Evolutionary conservation across 1,140 invertebrate genomes (phyloP), one percentile per base, ranked within the genome.

Genomic region (Cecropterus lyciades): DNA sequence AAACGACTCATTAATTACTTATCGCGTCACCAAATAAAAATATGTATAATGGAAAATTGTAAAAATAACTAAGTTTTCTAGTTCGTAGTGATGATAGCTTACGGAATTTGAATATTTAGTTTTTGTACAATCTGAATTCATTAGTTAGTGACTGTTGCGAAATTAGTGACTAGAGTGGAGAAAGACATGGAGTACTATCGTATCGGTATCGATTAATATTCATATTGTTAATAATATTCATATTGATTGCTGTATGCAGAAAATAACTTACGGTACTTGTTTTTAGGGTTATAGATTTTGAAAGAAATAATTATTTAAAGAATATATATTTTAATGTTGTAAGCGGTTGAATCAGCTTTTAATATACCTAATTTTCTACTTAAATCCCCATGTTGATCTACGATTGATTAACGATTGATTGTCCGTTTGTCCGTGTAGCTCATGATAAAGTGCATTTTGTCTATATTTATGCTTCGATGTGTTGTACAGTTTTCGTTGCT

Each of bases 51-150:
- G 57, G 49, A 62, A 76, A 72, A 70, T 78, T 85, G 80, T 84
- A 85, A 72, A 84, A 88, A 85, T 85, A 83, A 79, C 75, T 90
- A 88, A 87, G 83, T 84, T 82, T 75, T 77, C 77, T 87, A 87
- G 81, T 64, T 27, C 14, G 75, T 90, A 89, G 85, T 70, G 62
- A 72, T 57, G 30, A 70, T 85, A 83, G 82, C 79, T 81, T 84
- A 88, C 69, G 75, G 67, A 75, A 72, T 84, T 82, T 68, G 72
- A 82, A 62, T 75, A 82, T 82, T 80, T 89, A 89, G 85, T 89
- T 91, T 91, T 91, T 91, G 83, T 91, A 91, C 88, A 83, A 88
- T 84, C 82, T 73, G 73, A 83, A 82, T 67, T 77, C 82, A 87
- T 79, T 87, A 85, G 82, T 85, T 85, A 85, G 84, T 75, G 79